phyloP scores from a whole-genome alignment of 2,113 vertebrate species.

The Corvus moneduloides region DNA sequence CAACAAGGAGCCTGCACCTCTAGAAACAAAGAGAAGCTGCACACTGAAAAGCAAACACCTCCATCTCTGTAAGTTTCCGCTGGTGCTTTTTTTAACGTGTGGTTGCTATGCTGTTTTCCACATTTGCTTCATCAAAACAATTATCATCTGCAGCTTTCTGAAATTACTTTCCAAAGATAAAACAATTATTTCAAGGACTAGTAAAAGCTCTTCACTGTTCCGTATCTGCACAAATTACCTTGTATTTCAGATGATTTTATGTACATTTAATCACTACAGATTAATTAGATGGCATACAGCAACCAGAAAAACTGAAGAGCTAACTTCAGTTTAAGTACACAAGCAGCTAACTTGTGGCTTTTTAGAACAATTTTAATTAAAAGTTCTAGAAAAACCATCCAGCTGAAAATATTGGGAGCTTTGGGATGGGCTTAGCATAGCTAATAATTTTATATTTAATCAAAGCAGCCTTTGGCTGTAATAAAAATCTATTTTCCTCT shows the following conservation, averaged over 20 bases:
- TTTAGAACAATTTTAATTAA: constrained; percentile 82
- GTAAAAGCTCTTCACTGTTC: constrained; percentile 70
- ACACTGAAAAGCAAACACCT: not conserved
- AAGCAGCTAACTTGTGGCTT: constrained; percentile 73
- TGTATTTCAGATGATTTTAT: constrained; percentile 74
- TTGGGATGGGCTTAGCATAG: constrained; percentile 77
- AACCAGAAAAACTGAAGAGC: constrained; percentile 71
- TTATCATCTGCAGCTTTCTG: constrained; percentile 58
- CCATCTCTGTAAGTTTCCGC: not conserved
- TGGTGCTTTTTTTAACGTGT: not conserved
- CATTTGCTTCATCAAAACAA: constrained; percentile 65
- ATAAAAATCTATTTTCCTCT: constrained; percentile 80
- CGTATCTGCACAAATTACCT: constrained; percentile 69
- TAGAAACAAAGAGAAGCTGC: not conserved
- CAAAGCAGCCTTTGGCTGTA: constrained; percentile 76
- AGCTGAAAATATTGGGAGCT: constrained; percentile 78
- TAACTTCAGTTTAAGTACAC: constrained; percentile 76
- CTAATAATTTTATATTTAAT: constrained; percentile 83
- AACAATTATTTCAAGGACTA: constrained; percentile 49
- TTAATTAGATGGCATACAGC: constrained; percentile 77
- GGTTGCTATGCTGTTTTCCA: not conserved
- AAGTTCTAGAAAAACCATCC: constrained; percentile 76
- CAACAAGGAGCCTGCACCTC: not conserved
- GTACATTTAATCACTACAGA: constrained; percentile 78
- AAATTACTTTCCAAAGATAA: constrained; percentile 70